A percentile compares a stretch with the other conserved stretches of the same genome.
phyloP scores from a whole-genome alignment of 2,113 vertebrate species.

The Ptilorrhoa leucosticta region DNA sequence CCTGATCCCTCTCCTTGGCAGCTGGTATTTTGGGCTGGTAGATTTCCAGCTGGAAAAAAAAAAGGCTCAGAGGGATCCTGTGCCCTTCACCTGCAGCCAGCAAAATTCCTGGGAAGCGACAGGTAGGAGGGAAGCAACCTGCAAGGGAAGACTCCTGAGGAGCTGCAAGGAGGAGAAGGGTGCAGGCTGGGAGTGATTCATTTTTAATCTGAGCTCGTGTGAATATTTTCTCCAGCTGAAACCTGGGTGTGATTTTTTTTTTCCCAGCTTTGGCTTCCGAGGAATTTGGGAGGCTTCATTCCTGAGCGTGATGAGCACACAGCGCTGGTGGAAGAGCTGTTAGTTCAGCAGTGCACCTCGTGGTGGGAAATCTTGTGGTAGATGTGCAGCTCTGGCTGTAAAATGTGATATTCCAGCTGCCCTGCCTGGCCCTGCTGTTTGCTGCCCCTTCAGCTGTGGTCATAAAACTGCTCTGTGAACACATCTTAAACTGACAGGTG shows the following conservation, averaged over 20 bases:
- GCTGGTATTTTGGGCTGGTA: background rate
- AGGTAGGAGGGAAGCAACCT: background rate
- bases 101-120: background rate
- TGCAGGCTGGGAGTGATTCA: background rate
- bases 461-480: background rate
- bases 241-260: background rate
- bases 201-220: background rate
- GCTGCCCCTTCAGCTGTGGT: background rate
- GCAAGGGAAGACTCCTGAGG: background rate
- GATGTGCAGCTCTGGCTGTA: background rate
- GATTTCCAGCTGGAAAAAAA: background rate
- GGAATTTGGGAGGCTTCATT: constrained; percentile 32
- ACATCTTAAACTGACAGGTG: background rate
- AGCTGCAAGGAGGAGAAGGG: background rate
- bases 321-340: background rate
- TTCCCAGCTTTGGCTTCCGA: background rate
- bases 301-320: background rate
- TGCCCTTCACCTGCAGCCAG: background rate
- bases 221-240: background rate
- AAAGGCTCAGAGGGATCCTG: background rate
- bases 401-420: background rate
- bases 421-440: background rate
- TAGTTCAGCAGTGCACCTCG: background rate
- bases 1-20: background rate
- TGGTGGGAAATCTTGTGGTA: background rate